Base-by-base conservation (phyloP, 1,140 invertebrate genomes). In the Pectinophora gossypiella region DNA sequence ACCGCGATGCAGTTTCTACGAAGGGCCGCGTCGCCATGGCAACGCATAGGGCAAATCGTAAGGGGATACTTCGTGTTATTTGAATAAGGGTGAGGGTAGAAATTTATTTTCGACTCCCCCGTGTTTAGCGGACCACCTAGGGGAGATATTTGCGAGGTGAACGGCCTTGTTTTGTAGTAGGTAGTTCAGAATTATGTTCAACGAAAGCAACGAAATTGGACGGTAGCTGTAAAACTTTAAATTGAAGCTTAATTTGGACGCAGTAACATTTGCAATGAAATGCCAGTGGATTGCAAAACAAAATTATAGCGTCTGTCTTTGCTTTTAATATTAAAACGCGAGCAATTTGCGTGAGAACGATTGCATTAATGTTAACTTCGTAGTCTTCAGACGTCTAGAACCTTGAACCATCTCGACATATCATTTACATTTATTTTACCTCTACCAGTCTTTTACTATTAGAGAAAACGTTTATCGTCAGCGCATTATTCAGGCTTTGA, bases 51-150 rank as follows among this genome's bases (percentile, higher is more conserved):
- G 75, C 63, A 65, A 71, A 54, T 51, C 60, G 69, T 68, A 70
- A 85, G 78, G 78, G 83, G 78, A 82, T 71, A 69, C 64, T 64
- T 54, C 58, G 59, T 63, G 56, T 47, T 48, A 56, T 63, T 74
- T 63, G 67, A 84, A 82, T 84, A 80, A 80, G 80, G 77, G 78
- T 72, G 78, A 81, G 78, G 80, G 79, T 76, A 79, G 76, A 64
- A 51, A 76, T 80, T 76, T 81, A 80, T 84, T 86, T 79, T 44
- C 65, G 69, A 68, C 68, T 66, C 72, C 68, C 64, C 64, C 61
- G 50, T 57, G 68, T 71, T 72, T 72, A 66, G 65, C 53, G 45
- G 51, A 59, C 52, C 68, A 68, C 69, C 66, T 72, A 76, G 77
- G 76, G 79, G 79, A 77, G 72, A 76, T 68, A 76, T 80, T 78